These are phyloP conservation scores for Lepus oiostolus DNA, from an alignment of 2,797 vertebrate genomes.

Conservation along the genomic window DNA sequence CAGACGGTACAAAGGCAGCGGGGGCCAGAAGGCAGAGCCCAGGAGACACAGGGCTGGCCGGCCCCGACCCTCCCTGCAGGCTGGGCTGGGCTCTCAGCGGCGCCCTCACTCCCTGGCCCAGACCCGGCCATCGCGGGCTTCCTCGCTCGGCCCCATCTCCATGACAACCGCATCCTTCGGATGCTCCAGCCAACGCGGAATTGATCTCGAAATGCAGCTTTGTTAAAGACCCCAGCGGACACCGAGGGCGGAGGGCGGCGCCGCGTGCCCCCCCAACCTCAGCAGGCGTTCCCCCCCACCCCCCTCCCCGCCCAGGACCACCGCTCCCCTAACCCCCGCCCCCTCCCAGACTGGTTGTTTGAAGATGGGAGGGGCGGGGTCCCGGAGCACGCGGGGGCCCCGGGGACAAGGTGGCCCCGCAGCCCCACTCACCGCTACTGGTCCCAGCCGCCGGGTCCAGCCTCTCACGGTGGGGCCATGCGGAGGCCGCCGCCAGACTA, in stretches of 20 bases:
- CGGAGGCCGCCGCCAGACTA: slow-evolving; percentile 31
- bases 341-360: background rate
- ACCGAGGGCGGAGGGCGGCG: slow-evolving; percentile 75
- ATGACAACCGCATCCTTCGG: slow-evolving; percentile 99
- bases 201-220: slow-evolving; percentile 91
- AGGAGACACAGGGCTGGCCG: slow-evolving; percentile 26
- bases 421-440: slow-evolving; percentile 85
- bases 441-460: slow-evolving; percentile 58
- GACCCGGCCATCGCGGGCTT: slow-evolving; percentile 95
- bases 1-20: slow-evolving; percentile 61
- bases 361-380: slow-evolving; percentile 70
- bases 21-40: slow-evolving; percentile 9
- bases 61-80: slow-evolving; percentile 46
- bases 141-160: slow-evolving; percentile 94
- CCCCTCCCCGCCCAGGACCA: background rate
- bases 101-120: slow-evolving; percentile 85
- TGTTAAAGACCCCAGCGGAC: slow-evolving; percentile 88
- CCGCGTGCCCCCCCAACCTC: background rate
- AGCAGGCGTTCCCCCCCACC: background rate
- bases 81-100: slow-evolving; percentile 47
- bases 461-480: slow-evolving; percentile 79
- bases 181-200: slow-evolving; percentile 92
- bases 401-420: slow-evolving; percentile 31
- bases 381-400: slow-evolving; percentile 35
- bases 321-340: too few species aligned